These are phyloP conservation scores for Neria commutata DNA, from an alignment of 2,888 invertebrate genomes.

Conservation along the genomic window DNA sequence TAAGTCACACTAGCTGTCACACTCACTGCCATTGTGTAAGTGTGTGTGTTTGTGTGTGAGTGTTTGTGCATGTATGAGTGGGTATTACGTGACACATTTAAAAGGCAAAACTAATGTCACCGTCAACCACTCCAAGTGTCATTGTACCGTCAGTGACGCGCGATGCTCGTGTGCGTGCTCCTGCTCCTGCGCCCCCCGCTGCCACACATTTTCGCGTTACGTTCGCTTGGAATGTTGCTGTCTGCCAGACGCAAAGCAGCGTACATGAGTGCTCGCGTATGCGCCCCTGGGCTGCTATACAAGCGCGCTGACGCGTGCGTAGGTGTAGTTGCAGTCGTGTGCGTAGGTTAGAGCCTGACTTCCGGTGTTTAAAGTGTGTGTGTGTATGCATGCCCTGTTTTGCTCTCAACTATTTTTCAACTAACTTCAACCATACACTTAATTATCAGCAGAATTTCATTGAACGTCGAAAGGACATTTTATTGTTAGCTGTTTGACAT, in stretches of 20 bases:
- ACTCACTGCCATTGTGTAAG: neutral
- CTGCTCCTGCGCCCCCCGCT: neutral
- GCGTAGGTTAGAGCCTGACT: neutral
- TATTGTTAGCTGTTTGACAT: too few relatives aligned
- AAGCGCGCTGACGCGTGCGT: neutral
- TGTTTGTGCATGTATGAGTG: constrained; percentile 1
- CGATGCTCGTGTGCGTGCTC: neutral
- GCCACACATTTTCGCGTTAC: constrained; percentile 49
- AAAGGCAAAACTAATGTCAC: constrained; percentile 47
- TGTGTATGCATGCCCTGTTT: neutral
- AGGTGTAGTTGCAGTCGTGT: neutral
- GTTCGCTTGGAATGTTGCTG: constrained; percentile 36
- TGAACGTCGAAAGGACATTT: too few relatives aligned
- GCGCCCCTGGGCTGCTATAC: neutral
- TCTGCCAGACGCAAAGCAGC: constrained; percentile 8
- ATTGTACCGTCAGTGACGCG: constrained; percentile 41
- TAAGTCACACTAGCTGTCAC: neutral
- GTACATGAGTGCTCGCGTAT: neutral
- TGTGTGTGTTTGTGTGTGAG: neutral
- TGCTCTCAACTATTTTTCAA: too few relatives aligned
- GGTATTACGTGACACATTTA: constrained; percentile 52
- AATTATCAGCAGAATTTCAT: too few relatives aligned
- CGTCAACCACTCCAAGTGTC: constrained; percentile 48
- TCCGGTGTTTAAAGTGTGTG: neutral
- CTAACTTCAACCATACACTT: too few relatives aligned